Percentiles rank a stretch among this genome's conserved stretches.
phyloP scores from a whole-genome alignment of 1,140 invertebrate genomes.

The Diorhabda elongata region DNA sequence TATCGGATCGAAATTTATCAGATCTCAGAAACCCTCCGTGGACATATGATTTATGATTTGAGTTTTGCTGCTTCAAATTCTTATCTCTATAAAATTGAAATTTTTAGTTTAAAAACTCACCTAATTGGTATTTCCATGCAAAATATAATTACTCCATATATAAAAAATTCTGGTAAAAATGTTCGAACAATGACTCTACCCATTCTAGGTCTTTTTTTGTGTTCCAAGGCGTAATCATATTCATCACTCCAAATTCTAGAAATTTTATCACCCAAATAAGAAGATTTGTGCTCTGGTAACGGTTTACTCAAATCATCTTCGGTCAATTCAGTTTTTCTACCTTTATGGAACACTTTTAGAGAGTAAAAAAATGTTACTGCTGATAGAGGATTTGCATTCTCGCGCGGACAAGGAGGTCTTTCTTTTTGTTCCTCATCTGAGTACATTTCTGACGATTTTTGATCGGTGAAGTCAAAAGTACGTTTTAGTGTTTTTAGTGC shows the following conservation, averaged over 20 bases:
- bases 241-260: constrained; percentile 35
- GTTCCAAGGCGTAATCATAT: constrained; percentile 28
- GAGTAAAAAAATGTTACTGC: constrained; percentile 52
- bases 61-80: not conserved
- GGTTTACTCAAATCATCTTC: constrained; percentile 37
- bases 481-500: too few species aligned
- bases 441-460: not conserved
- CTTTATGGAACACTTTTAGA: constrained; percentile 35
- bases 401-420: constrained; percentile 47
- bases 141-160: constrained; percentile 43
- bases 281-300: constrained; percentile 36
- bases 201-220: constrained; percentile 42
- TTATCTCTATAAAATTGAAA: too few species aligned
- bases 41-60: not conserved
- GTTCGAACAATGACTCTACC: constrained; percentile 42
- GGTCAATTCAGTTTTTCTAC: constrained; percentile 32
- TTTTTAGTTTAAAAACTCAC: not conserved
- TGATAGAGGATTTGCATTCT: constrained; percentile 51
- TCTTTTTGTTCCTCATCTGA: not conserved
- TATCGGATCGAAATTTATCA: too few species aligned
- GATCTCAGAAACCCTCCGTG: too few species aligned
- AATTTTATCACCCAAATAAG: constrained; percentile 33
- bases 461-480: too few species aligned
- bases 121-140: constrained; percentile 42
- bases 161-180: constrained; percentile 43